Conservation (phyloP, 2,797 vertebrate species). For the Urosaurus nigricauda region DNA sequence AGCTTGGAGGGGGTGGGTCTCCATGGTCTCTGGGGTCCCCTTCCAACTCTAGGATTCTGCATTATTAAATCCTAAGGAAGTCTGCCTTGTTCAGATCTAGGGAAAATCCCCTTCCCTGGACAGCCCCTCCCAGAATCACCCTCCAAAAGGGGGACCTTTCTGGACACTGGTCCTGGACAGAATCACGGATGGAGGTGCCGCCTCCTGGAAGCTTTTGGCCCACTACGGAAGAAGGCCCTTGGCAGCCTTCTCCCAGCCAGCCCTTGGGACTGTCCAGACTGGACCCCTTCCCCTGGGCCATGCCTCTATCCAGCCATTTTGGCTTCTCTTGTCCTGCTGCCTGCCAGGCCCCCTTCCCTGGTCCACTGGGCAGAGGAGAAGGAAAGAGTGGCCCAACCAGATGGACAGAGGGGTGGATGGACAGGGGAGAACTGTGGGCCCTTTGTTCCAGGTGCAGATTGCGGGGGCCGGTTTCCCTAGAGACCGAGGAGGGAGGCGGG, state of each 20-base stretch:
- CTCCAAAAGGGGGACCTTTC: too few species aligned
- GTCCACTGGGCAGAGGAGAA: not conserved
- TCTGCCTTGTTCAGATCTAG: too few species aligned
- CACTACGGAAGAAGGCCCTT: accelerated
- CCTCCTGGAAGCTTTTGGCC: not conserved
- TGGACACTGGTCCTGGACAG: too few species aligned
- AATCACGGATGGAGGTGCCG: too few species aligned
- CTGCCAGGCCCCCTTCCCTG: accelerated
- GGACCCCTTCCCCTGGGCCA: not conserved
- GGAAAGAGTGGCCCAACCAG: not conserved
- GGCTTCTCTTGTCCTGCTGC: not conserved
- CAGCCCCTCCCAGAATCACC: too few species aligned
- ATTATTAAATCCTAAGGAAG: too few species aligned
- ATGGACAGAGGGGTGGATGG: too few species aligned
- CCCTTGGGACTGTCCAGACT: too few species aligned
- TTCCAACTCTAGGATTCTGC: not conserved
- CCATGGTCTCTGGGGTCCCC: not conserved
- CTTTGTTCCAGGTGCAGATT: not conserved
- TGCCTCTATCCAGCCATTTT: too few species aligned
- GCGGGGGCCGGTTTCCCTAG: not conserved
- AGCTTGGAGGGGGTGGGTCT: not conserved
- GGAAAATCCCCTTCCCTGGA: too few species aligned
- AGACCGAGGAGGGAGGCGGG: not conserved
- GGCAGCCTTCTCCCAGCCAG: not conserved
- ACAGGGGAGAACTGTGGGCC: not conserved